phyloP scores from a whole-genome alignment of 2,113 vertebrate species.

The Plotosus lineatus region DNA sequence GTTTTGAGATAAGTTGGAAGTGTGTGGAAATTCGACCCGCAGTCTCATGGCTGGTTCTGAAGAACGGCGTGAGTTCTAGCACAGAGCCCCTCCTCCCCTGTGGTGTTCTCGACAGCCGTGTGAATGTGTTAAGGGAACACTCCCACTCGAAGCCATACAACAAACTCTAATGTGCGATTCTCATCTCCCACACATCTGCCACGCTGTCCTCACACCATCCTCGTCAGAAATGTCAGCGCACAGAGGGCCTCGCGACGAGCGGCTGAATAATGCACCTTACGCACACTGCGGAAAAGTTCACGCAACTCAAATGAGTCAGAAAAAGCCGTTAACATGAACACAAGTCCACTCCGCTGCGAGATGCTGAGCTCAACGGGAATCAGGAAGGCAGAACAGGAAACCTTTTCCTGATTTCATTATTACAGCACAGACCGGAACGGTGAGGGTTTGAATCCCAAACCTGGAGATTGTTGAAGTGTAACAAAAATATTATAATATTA shows the following conservation, averaged over 20 bases:
- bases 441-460: not conserved
- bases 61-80: no score
- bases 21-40: not conserved
- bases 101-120: not conserved
- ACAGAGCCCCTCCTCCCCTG: not conserved
- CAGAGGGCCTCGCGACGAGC: not conserved
- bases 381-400: not conserved
- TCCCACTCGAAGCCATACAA: conserved; percentile 27
- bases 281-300: not conserved
- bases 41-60: not conserved
- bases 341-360: not conserved
- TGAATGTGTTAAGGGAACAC: conserved; percentile 16
- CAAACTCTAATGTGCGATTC: conserved; percentile 24
- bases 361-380: no score
- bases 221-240: conserved; percentile 16
- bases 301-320: not conserved
- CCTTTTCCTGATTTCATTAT: no score
- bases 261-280: not conserved
- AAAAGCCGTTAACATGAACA: not conserved
- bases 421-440: not conserved
- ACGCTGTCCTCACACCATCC: conserved; percentile 4
- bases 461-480: no score
- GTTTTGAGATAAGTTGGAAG: not conserved
- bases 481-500: no score
- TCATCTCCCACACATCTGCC: conserved; percentile 34